Conservation (phyloP, 2,888 invertebrate species). For the Apamea monoglypha region DNA sequence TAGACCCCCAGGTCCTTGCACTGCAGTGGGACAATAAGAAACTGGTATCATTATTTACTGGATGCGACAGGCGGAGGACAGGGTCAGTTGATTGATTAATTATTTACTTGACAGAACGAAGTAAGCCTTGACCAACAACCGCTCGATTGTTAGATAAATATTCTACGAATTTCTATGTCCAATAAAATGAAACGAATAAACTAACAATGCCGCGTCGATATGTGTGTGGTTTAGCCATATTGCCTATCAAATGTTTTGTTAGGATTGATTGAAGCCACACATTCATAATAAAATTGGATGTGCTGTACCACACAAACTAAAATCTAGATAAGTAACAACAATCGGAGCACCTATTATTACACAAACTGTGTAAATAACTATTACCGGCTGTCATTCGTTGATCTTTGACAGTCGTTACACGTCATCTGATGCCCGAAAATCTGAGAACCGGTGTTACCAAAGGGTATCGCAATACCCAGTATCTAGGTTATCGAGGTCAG, state of each 20-base stretch:
- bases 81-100: neutral
- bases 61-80: no score
- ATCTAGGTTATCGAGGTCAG: neutral
- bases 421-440: neutral
- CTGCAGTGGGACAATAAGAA: no score
- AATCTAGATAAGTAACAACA: neutral
- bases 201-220: neutral
- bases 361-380: neutral
- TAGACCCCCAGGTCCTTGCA: no score
- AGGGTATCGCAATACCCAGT: neutral
- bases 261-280: slow-evolving; percentile 36
- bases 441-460: neutral
- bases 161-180: slow-evolving; percentile 1
- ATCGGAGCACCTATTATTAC: neutral
- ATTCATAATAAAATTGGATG: slow-evolving; percentile 27
- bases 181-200: slow-evolving; percentile 35
- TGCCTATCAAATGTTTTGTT: slow-evolving; percentile 13
- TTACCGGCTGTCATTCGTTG: neutral
- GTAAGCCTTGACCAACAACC: neutral
- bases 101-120: neutral
- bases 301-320: neutral
- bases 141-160: neutral
- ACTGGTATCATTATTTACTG: no score
- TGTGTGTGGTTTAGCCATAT: slow-evolving; percentile 17
- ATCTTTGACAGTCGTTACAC: neutral